Evolutionary conservation across 2,888 invertebrate species (phyloP).

Genomic region (Yponomeuta cagnagella): DNA sequence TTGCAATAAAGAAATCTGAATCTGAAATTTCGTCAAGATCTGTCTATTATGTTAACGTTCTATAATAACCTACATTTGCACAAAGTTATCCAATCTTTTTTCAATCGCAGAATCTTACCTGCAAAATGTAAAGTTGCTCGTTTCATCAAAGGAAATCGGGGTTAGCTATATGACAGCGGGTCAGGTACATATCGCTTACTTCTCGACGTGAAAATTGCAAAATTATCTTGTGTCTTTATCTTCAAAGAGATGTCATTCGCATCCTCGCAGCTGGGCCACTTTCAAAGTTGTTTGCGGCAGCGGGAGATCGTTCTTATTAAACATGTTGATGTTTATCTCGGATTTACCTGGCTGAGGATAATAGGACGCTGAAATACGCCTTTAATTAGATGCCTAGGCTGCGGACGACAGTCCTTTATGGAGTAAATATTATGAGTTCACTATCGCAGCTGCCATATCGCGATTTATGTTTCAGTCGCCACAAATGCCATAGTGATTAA

Average conservation of each 20-base stretch:
- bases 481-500: background rate
- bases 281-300: slow-evolving; percentile 65
- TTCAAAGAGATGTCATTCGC: slow-evolving; percentile 73
- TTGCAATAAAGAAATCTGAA: too few species aligned
- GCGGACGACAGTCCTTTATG: slow-evolving; percentile 7
- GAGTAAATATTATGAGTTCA: background rate
- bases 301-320: slow-evolving; percentile 55
- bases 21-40: too few species aligned
- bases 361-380: slow-evolving; percentile 12
- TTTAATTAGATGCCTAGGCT: slow-evolving; percentile 12
- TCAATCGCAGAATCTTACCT: background rate
- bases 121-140: slow-evolving; percentile 25
- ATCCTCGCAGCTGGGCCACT: slow-evolving; percentile 61
- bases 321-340: slow-evolving; percentile 55
- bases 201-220: slow-evolving; percentile 67
- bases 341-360: slow-evolving; percentile 36
- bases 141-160: slow-evolving; percentile 64
- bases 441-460: background rate
- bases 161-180: slow-evolving; percentile 47
- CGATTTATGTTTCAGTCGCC: background rate
- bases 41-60: too few species aligned
- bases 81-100: background rate
- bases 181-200: slow-evolving; percentile 51
- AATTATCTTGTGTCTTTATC: slow-evolving; percentile 73
- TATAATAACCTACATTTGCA: too few species aligned